Evolutionary conservation across 2,888 invertebrate species (phyloP), one percentile per base, ranked within the genome.

Genomic region (Drosophila sordidula): DNA sequence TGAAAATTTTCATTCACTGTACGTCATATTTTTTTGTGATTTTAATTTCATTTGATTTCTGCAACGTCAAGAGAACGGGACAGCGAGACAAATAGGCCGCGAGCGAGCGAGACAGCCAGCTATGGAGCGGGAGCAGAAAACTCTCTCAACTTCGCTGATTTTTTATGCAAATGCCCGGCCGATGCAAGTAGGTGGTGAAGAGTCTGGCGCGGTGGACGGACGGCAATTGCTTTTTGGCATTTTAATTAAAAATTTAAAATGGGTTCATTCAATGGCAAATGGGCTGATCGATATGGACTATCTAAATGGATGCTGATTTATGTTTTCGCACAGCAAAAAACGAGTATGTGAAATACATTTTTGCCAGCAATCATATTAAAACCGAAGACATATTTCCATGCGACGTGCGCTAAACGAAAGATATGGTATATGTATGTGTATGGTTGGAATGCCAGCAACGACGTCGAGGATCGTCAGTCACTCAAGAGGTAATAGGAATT

Each of bases 21-120:
- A 51, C 50, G 63, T 59, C 58, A 75, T 79, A 73, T 78, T 74
- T 84, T 66, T 78, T 76, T 82, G 65, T 59, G 61, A 71, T 80
- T 74, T 83, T 80, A 74, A 76, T 83, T 83, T 80, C 56, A 67
- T 69, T 73, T 82, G 68, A 62, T 58, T 75, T 77, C 59, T 62
- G 80, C 64, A 59, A 50, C 63, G 75, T 78, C 51, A 52, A 69
- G 25, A 38, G 62, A 46, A 54, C 14, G 14, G 46, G 39, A 9
- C 44, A 18, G 29, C 14, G 22, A 26, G 42, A 26, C 22, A 46
- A 29, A 29, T 29, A 29, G 29, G 29, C 29, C 29, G 34, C 29
- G 18, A 18, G 22, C n/a, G 32, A 42, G 45, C 11, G n/a, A 47
- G 22, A 49, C 16, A 41, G 46, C 12, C 12, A 11, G 16, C 25